Percentiles rank a stretch among this genome's conserved stretches.
Evolutionary conservation across 2,113 vertebrate genomes (phyloP).

Genomic region (Jaculus jaculus): DNA sequence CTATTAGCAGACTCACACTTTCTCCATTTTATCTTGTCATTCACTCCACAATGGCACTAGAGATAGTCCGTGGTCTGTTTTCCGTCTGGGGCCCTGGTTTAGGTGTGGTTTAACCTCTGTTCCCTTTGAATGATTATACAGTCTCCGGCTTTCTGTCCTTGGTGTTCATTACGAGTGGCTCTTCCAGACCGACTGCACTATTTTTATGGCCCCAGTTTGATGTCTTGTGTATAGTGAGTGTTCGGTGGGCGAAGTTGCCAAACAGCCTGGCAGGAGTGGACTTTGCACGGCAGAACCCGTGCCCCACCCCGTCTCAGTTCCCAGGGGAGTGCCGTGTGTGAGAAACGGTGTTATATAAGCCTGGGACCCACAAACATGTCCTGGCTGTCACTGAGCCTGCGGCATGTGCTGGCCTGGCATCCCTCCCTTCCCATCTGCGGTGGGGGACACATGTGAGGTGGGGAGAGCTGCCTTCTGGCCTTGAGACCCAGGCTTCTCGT

Average conservation of each 20-base stretch:
- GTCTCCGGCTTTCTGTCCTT: neutral
- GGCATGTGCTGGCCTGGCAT: accelerated
- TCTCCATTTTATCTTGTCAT: accelerated
- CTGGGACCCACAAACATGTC: neutral
- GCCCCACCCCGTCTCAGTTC: neutral
- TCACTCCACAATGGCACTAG: accelerated
- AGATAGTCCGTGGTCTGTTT: accelerated
- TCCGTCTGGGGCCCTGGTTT: neutral
- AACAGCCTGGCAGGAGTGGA: neutral
- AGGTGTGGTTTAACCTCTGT: accelerated
- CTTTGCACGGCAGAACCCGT: neutral
- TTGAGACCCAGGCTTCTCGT: neutral
- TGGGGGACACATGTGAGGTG: neutral
- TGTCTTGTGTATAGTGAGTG: accelerated
- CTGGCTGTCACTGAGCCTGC: neutral
- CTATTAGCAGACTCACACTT: accelerated
- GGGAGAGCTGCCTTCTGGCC: neutral
- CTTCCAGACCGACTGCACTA: neutral
- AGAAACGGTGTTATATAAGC: accelerated
- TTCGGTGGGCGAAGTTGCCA: accelerated
- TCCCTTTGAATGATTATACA: neutral
- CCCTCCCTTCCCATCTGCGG: neutral
- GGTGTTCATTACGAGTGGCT: neutral
- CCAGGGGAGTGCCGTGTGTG: neutral
- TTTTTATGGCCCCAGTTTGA: accelerated